Evolutionary conservation across 2,888 invertebrate species (phyloP).

Genomic region (Autographa pulchrina): DNA sequence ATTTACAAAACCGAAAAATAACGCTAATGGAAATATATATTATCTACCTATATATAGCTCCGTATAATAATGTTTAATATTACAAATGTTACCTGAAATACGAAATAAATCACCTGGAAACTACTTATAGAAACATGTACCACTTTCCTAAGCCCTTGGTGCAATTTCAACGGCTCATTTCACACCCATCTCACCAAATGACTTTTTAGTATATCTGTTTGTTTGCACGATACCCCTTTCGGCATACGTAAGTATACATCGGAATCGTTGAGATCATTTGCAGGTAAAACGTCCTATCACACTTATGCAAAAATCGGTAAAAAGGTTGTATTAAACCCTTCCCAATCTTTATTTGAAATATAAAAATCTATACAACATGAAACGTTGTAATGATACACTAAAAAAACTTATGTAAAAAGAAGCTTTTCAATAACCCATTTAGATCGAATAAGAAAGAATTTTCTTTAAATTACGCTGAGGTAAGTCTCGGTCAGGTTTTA

Average conservation of each 20-base stretch:
- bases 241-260: slow-evolving; percentile 27
- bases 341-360: slow-evolving; percentile 22
- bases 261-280: slow-evolving; percentile 33
- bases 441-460: slow-evolving; percentile 50
- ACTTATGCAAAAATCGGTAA: slow-evolving; percentile 13
- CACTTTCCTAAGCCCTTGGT: slow-evolving; percentile 64
- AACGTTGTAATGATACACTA: slow-evolving; percentile 45
- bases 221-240: slow-evolving; percentile 54
- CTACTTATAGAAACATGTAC: slow-evolving; percentile 43
- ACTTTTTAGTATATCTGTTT: slow-evolving; percentile 65
- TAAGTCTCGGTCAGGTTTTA: slow-evolving; percentile 39
- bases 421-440: slow-evolving; percentile 53
- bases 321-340: slow-evolving; percentile 18
- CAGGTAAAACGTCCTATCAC: slow-evolving; percentile 28
- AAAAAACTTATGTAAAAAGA: slow-evolving; percentile 39
- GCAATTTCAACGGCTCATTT: slow-evolving; percentile 71
- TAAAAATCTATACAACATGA: slow-evolving; percentile 28
- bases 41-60: background rate
- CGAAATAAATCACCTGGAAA: slow-evolving; percentile 40
- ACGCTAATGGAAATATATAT: background rate
- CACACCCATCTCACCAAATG: slow-evolving; percentile 70
- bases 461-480: slow-evolving; percentile 44
- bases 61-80: background rate
- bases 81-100: slow-evolving; percentile 33
- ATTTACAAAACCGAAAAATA: background rate